Conservation (phyloP, 2,113 vertebrate species). For the Alethe diademata region DNA sequence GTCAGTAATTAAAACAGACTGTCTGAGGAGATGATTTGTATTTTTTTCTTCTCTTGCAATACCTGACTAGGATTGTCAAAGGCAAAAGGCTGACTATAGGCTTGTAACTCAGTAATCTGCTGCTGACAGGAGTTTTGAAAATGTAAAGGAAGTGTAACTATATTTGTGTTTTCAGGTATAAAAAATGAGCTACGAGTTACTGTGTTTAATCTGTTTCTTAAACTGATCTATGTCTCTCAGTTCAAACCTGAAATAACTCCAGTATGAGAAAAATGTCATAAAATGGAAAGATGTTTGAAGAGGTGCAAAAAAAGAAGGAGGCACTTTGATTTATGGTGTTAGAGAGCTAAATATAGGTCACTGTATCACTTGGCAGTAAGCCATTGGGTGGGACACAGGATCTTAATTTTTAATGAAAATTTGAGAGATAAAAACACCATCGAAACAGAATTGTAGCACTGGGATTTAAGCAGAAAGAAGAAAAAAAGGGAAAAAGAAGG, state of each 20-base stretch:
- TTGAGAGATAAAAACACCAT: neutral
- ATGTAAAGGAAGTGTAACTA: neutral
- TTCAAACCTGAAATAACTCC: neutral
- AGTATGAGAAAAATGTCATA: neutral
- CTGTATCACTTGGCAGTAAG: neutral
- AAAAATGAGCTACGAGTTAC: neutral
- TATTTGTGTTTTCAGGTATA: neutral
- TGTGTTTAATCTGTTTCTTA: neutral
- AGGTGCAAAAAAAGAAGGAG: neutral
- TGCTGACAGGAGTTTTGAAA: neutral
- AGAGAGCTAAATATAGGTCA: neutral
- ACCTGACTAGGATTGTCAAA: neutral
- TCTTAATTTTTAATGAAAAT: neutral
- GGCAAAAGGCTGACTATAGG: neutral
- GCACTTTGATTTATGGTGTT: neutral
- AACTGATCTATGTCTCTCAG: neutral
- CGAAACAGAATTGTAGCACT: neutral
- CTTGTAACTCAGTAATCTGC: neutral
- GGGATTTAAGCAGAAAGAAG: neutral
- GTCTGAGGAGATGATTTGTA: neutral
- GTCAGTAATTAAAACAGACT: neutral
- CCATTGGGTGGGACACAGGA: neutral
- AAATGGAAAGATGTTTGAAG: neutral
- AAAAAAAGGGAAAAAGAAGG: neutral
- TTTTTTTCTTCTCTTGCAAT: neutral